phyloP scores from a whole-genome alignment of 1,140 invertebrate genomes.

The Choristoneura fumiferana region DNA sequence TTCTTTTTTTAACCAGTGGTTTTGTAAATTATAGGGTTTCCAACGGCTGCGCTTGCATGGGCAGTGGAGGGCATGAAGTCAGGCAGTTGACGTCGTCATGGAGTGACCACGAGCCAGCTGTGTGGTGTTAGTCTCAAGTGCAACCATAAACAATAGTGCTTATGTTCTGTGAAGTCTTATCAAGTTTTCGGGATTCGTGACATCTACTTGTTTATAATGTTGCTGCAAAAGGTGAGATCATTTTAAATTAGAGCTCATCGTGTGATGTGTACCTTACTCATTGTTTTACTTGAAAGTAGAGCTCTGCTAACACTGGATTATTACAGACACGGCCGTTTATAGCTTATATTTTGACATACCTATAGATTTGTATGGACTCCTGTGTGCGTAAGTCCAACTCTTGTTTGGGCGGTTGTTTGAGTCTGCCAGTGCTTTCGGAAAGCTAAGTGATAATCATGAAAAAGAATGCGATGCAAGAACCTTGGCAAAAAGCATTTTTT shows the following conservation, averaged over 20 bases:
- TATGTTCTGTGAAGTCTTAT: slow-evolving; percentile 18
- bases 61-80: slow-evolving; percentile 47
- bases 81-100: slow-evolving; percentile 29
- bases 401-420: no score
- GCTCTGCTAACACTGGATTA: not conserved
- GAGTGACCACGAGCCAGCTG: slow-evolving; percentile 32
- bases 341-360: no score
- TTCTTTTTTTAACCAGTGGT: slow-evolving; percentile 53
- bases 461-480: no score
- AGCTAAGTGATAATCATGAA: no score
- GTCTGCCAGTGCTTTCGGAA: no score
- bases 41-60: slow-evolving; percentile 39
- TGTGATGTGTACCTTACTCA: not conserved
- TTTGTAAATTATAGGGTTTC: slow-evolving; percentile 70
- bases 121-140: slow-evolving; percentile 23
- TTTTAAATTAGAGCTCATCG: not conserved
- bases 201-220: not conserved
- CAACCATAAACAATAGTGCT: slow-evolving; percentile 23
- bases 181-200: slow-evolving; percentile 18
- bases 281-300: not conserved
- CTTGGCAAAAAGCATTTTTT: no score
- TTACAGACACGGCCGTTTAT: not conserved
- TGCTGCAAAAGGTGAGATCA: not conserved
- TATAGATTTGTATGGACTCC: no score
- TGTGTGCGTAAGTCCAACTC: no score